Percentiles rank a stretch among this genome's conserved stretches.
Evolutionary conservation across 1,140 invertebrate genomes (phyloP).

Genomic region (Campoletis sonorensis): DNA sequence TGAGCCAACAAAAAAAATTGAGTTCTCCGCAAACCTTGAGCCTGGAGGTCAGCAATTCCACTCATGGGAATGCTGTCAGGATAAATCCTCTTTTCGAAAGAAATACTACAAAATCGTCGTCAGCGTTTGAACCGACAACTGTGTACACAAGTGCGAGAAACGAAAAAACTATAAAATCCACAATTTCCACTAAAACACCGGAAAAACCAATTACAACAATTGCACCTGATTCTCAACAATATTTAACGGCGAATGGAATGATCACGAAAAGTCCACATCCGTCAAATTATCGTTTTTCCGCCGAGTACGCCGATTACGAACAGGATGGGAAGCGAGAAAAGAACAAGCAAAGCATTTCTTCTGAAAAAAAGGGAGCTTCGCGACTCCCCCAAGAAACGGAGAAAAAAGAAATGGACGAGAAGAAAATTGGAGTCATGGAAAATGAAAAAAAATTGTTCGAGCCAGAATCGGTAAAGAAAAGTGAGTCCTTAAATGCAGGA

Average conservation of each 20-base stretch:
- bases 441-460: background rate
- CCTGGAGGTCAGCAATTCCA: background rate
- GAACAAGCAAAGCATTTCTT: background rate
- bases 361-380: constrained; percentile 5
- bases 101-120: background rate
- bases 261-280: background rate
- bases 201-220: background rate
- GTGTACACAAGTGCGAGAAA: too few species aligned
- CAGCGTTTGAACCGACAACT: too few species aligned
- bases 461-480: background rate
- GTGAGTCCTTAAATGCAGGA: background rate
- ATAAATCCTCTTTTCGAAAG: background rate
- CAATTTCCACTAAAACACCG: background rate
- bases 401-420: background rate
- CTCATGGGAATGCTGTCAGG: background rate
- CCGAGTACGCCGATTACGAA: constrained; percentile 38
- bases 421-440: background rate
- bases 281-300: constrained; percentile 8
- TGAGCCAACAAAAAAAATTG: background rate
- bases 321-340: background rate
- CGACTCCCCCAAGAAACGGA: constrained; percentile 20
- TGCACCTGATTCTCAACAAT: background rate
- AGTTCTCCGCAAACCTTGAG: background rate
- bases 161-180: background rate
- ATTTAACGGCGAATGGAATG: background rate